Evolutionary conservation across 2,888 invertebrate genomes (phyloP).

Genomic region (Patella ulyssiponensis): DNA sequence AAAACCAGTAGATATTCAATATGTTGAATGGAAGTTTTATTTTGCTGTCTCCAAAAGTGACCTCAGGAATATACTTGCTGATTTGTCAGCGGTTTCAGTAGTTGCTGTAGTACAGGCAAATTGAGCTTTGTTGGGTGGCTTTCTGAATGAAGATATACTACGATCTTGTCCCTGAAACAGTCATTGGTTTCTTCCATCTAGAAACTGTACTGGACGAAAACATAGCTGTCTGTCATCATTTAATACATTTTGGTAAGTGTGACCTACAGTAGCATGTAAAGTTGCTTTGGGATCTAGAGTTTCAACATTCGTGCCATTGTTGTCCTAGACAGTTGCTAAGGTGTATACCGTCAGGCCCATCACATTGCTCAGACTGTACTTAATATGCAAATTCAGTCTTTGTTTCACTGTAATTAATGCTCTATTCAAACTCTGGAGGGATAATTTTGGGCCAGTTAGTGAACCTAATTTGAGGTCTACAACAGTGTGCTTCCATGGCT

Average conservation of each 20-base stretch:
- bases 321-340: slow-evolving; percentile 20
- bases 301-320: slow-evolving; percentile 23
- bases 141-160: neutral
- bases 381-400: slow-evolving; percentile 30
- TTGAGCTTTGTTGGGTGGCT: neutral
- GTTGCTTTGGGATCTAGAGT: slow-evolving; percentile 20
- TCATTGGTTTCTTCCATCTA: neutral
- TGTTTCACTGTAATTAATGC: slow-evolving; percentile 29
- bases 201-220: neutral
- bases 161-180: neutral
- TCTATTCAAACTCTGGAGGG: slow-evolving; percentile 27
- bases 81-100: neutral
- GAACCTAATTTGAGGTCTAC: no score
- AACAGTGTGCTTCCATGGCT: slow-evolving; percentile 33
- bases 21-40: neutral
- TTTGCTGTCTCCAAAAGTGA: neutral
- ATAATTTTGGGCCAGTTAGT: neutral
- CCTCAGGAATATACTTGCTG: neutral
- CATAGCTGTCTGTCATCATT: neutral
- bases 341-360: slow-evolving; percentile 18
- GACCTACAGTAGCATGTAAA: no score
- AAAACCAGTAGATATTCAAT: slow-evolving; percentile 19
- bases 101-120: neutral
- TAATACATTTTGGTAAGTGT: slow-evolving; percentile 20
- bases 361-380: slow-evolving; percentile 9